These are phyloP conservation scores for Euura saliciscinereae DNA, from an alignment of 1,140 invertebrate species.

Conservation along the genomic window DNA sequence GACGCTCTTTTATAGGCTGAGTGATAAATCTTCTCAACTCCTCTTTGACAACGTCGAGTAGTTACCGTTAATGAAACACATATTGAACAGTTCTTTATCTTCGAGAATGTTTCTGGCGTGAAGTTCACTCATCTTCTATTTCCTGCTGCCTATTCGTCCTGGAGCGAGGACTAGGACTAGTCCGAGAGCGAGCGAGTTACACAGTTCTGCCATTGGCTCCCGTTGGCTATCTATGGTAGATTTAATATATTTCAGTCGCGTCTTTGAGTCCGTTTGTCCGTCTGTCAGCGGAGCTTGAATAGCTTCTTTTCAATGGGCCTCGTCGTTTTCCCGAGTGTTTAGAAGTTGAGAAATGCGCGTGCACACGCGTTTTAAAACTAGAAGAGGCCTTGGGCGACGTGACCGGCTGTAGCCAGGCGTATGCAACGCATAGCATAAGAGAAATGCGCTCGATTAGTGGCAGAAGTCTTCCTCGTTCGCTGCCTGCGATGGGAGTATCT, in stretches of 20 bases:
- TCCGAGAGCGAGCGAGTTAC: not conserved
- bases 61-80: not conserved
- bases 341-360: conserved; percentile 15
- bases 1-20: not conserved
- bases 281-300: conserved; percentile 15
- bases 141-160: not conserved
- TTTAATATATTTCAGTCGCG: conserved; percentile 14
- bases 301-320: conserved; percentile 10
- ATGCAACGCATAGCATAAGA: not conserved
- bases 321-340: conserved; percentile 11
- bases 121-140: not conserved
- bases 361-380: not conserved
- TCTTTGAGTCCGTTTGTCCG: not conserved
- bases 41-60: not conserved
- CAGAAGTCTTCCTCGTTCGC: too few species aligned
- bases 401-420: not conserved
- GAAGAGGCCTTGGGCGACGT: not conserved
- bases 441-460: not conserved
- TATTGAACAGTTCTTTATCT: not conserved
- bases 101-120: not conserved
- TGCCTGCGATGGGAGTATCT: too few species aligned
- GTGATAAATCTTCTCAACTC: not conserved
- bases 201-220: conserved; percentile 2
- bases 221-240: conserved; percentile 9
- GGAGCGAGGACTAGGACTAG: not conserved